Base-by-base conservation (phyloP, 2,797 vertebrate species). In the Chiroxiphia lanceolata region DNA sequence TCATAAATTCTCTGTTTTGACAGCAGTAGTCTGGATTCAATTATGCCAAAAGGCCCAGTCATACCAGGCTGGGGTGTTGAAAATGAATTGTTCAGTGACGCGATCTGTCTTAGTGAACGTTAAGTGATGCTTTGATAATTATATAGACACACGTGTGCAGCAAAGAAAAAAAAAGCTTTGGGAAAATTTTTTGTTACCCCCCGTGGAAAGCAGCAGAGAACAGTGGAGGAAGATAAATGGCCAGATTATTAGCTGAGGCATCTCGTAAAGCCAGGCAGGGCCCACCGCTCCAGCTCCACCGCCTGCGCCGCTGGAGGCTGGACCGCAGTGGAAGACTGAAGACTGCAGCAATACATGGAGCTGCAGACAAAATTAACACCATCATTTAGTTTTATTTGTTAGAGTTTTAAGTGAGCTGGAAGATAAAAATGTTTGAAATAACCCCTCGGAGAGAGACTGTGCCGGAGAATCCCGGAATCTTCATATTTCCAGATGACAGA, bases 1-100 rank as follows among this genome's bases (percentile, higher is more conserved):
- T 97, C 94, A 95, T 97, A 96, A 97, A 97, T 96, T 98, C 97
- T 95, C 92, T 94, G 91, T 96, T 97, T 96, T 97, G 97, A 97
- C 97, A 97, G 96, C 95, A 94, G 94, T 96, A 97, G 94, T 93
- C 95, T 93, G 94, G 94, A 97, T 97, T 96, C 97, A 97, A 96
- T 96, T 97, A 94, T 96, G 86, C 94, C 87, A 75, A 96, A 96
- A 96, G 92, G 89, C 94, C 95, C 81, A 80, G 84, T 88, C 93
- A 59, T 94, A 90, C 50, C 94, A 84, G 86, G 96, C 95, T 96
- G 93, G 36, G 26, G 90, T 71, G 87, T 22, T 83, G 89, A 69
- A 96, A 97, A 97, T 96, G 92, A 97, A 95, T 96, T 96, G 95
- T 75, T 98, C 97, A 78, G 16, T 61, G 83, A 87, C 82, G 2